phyloP scores from a whole-genome alignment of 2,888 invertebrate species.

The Cremastobaeus sp. region DNA sequence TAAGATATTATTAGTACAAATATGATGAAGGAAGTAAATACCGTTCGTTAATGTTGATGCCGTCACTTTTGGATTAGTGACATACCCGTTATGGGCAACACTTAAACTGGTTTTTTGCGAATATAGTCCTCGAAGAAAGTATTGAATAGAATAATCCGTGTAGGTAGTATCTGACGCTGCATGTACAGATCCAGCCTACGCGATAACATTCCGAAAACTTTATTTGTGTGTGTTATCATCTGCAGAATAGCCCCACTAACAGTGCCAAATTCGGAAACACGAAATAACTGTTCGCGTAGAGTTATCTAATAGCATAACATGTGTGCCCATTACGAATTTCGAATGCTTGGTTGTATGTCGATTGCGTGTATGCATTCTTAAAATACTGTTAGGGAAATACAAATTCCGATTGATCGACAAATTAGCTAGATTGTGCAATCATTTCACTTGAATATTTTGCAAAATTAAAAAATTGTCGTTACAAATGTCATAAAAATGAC shows the following conservation, averaged over 20 bases:
- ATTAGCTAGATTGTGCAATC: too few species aligned
- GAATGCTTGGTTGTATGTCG: constrained; percentile 20
- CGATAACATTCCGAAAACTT: constrained; percentile 47
- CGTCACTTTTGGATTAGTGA: constrained; percentile 50
- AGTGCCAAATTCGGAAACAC: constrained; percentile 59
- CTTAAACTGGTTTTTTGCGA: constrained; percentile 48
- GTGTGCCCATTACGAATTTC: constrained; percentile 33
- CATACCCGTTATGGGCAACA: constrained; percentile 53
- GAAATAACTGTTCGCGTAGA: constrained; percentile 41
- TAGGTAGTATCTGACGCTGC: constrained; percentile 46
- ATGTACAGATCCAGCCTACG: constrained; percentile 36
- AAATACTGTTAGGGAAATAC: too few species aligned
- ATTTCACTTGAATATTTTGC: too few species aligned
- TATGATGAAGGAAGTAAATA: constrained; percentile 4
- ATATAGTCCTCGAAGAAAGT: constrained; percentile 49
- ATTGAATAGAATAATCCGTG: constrained; percentile 55
- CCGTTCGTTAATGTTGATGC: constrained; percentile 21
- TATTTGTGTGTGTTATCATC: constrained; percentile 42
- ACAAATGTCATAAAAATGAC: background rate
- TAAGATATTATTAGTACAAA: constrained; percentile 20
- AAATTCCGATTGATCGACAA: too few species aligned
- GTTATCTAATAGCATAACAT: constrained; percentile 35
- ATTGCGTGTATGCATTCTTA: constrained; percentile 18
- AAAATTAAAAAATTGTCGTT: background rate
- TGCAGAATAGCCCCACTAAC: constrained; percentile 44